Conservation (phyloP, 2,797 vertebrate genomes). For the Octomys mimax region DNA sequence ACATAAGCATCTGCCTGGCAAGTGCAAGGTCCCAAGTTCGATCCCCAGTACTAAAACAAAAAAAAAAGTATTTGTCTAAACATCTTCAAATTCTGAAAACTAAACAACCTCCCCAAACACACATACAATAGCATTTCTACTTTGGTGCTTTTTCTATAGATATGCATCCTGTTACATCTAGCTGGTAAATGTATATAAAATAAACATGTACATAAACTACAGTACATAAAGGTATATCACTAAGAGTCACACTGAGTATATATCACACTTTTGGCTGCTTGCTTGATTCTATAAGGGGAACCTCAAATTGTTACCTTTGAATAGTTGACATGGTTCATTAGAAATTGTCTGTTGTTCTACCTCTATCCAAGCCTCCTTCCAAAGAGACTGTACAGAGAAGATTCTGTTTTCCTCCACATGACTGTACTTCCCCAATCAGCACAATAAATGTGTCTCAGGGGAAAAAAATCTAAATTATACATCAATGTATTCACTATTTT, state of each 20-base stretch:
- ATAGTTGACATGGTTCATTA: not conserved
- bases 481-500: not conserved
- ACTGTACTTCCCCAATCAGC: not conserved
- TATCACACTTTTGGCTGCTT: not conserved
- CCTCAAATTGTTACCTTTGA: not conserved
- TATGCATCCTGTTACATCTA: not conserved
- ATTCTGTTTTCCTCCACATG: not conserved
- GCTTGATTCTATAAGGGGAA: not conserved
- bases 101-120: not conserved
- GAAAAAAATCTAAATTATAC: not conserved
- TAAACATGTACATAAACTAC: not conserved
- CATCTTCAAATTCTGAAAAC: slow-evolving; percentile 5
- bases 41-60: too few species aligned
- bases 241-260: not conserved
- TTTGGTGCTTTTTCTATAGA: not conserved
- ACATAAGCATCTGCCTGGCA: too few species aligned
- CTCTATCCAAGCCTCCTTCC: not conserved
- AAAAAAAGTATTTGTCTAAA: not conserved
- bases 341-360: not conserved
- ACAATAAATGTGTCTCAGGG: not conserved
- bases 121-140: not conserved
- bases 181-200: not conserved
- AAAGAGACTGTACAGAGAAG: not conserved
- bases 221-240: not conserved
- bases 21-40: too few species aligned